These are phyloP conservation scores for Brachylomia viminalis DNA, from an alignment of 2,888 invertebrate species.

Conservation along the genomic window DNA sequence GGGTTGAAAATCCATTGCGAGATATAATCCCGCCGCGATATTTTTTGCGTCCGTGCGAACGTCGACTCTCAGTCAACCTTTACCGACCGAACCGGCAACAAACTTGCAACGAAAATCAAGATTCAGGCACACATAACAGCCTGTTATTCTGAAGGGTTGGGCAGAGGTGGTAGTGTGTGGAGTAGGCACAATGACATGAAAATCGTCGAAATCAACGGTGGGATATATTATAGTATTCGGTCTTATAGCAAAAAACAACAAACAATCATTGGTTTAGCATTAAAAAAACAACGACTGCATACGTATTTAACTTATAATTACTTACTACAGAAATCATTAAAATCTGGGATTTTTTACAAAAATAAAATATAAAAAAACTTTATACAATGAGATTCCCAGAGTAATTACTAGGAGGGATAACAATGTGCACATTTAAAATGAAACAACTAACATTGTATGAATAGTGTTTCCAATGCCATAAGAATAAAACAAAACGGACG, in stretches of 20 bases:
- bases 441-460: neutral
- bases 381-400: slow-evolving; percentile 8
- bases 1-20: too few relatives aligned
- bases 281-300: neutral
- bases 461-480: neutral
- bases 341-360: slow-evolving; percentile 11
- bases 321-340: neutral
- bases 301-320: neutral
- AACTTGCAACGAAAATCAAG: neutral
- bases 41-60: too few relatives aligned
- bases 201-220: slow-evolving; percentile 19
- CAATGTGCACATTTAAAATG: neutral
- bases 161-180: neutral
- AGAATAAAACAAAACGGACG: slow-evolving; percentile 34
- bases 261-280: too few relatives aligned
- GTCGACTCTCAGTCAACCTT: neutral
- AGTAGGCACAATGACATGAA: neutral
- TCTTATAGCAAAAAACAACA: too few relatives aligned
- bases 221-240: neutral
- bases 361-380: neutral
- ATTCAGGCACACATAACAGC: neutral
- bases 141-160: too few relatives aligned
- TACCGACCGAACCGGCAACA: neutral
- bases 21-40: too few relatives aligned
- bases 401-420: neutral